These are phyloP conservation scores for Colius striatus DNA, from an alignment of 2,113 vertebrate genomes.

Conservation along the genomic window DNA sequence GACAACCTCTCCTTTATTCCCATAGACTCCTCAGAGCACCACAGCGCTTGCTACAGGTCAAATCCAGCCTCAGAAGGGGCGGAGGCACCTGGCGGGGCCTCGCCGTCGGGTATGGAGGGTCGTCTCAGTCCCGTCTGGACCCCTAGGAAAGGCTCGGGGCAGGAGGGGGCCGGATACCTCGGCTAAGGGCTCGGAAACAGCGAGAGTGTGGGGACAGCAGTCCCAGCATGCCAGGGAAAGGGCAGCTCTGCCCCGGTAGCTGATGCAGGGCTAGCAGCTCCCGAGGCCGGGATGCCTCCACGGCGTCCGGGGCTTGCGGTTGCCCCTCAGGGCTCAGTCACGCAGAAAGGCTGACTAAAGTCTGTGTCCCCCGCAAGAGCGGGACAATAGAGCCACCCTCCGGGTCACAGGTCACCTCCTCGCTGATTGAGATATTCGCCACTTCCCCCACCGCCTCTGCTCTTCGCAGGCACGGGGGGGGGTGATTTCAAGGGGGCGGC, in stretches of 20 bases:
- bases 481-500: background rate
- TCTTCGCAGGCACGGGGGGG: background rate
- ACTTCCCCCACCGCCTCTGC: constrained; percentile 29
- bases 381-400: constrained; percentile 83
- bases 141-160: background rate
- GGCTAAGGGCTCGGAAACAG: background rate
- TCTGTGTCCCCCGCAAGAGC: constrained; percentile 76
- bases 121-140: background rate
- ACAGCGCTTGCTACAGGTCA: background rate
- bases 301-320: constrained; percentile 50
- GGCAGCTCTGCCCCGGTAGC: background rate
- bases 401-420: constrained; percentile 80
- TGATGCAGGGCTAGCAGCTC: background rate
- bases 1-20: background rate
- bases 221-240: background rate
- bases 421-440: constrained; percentile 85
- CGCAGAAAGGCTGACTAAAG: constrained; percentile 81
- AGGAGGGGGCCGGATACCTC: no score
- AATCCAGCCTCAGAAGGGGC: background rate
- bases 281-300: constrained; percentile 27
- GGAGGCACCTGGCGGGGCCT: background rate
- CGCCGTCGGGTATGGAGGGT: background rate
- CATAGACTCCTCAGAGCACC: background rate
- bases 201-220: background rate
- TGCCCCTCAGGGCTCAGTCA: constrained; percentile 79